phyloP scores from a whole-genome alignment of 2,888 invertebrate species.

The Metallyticus violacea region DNA sequence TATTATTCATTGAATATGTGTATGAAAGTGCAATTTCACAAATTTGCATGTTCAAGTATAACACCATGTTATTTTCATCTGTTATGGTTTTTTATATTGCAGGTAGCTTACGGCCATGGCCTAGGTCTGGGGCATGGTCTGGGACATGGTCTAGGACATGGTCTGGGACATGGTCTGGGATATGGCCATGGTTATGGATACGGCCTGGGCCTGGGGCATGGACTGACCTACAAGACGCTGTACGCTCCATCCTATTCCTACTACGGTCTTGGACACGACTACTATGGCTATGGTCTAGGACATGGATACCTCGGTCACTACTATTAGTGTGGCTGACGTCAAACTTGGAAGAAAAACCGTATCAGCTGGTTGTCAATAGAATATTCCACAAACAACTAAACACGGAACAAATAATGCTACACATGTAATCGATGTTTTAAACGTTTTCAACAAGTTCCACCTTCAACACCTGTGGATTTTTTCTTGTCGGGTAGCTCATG shows the following conservation, averaged over 20 bases:
- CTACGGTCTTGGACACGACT: neutral
- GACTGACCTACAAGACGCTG: slow-evolving; percentile 1
- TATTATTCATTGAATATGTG: no score
- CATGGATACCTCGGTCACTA: neutral
- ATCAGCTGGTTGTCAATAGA: neutral
- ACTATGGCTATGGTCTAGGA: slow-evolving; percentile 11
- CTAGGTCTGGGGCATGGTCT: neutral
- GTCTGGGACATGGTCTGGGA: slow-evolving; percentile 16
- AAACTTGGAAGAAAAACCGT: neutral
- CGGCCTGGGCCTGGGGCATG: slow-evolving; percentile 33
- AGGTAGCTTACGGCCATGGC: neutral
- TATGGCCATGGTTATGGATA: slow-evolving; percentile 35
- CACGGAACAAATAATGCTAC: neutral
- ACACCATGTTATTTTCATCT: no score
- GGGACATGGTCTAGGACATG: slow-evolving; percentile 11
- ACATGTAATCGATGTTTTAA: no score
- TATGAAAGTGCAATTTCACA: no score
- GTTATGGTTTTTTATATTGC: no score
- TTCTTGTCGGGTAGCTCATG: no score
- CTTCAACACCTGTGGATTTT: no score
- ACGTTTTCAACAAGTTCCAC: neutral
- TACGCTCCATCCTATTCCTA: neutral
- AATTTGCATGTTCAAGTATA: no score
- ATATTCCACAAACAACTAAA: neutral
- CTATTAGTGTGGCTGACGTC: neutral